A percentile compares a stretch with the other conserved stretches of the same genome.
Evolutionary conservation across 2,797 vertebrate species (phyloP).

Genomic region (Dermochelys coriacea): DNA sequence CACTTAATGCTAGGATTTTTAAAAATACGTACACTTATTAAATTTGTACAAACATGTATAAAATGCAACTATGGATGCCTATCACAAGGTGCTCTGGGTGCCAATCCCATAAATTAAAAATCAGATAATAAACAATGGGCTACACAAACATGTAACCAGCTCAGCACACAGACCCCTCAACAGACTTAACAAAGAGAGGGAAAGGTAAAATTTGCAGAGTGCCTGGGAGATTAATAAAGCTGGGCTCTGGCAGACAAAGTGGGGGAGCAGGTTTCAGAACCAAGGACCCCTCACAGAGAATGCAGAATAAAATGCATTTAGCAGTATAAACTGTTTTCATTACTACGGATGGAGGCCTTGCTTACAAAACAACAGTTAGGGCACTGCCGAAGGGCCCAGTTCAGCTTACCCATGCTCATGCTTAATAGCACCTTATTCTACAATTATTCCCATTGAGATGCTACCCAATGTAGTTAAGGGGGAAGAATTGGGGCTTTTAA

Average conservation of each 20-base stretch:
- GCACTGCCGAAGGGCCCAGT: background rate
- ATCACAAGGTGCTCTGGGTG: background rate
- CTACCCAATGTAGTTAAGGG: background rate
- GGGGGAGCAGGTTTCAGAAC: background rate
- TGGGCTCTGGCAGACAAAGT: background rate
- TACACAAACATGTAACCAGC: background rate
- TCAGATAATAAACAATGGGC: background rate
- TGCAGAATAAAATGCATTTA: background rate
- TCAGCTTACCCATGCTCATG: too few relatives aligned
- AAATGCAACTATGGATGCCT: background rate
- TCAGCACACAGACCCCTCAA: background rate
- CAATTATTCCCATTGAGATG: background rate
- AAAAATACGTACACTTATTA: background rate
- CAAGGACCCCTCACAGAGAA: background rate
- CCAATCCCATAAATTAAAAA: fast-evolving
- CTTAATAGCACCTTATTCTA: background rate
- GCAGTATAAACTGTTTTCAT: background rate
- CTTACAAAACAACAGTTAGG: background rate
- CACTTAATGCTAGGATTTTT: background rate
- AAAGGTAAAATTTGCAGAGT: background rate
- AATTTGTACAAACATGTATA: background rate
- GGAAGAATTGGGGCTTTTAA: background rate
- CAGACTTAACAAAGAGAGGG: background rate
- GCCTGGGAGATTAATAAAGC: fast-evolving
- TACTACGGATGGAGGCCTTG: background rate